These are phyloP conservation scores for Piscicola geometra DNA, from an alignment of 2,888 invertebrate species.

Conservation along the genomic window DNA sequence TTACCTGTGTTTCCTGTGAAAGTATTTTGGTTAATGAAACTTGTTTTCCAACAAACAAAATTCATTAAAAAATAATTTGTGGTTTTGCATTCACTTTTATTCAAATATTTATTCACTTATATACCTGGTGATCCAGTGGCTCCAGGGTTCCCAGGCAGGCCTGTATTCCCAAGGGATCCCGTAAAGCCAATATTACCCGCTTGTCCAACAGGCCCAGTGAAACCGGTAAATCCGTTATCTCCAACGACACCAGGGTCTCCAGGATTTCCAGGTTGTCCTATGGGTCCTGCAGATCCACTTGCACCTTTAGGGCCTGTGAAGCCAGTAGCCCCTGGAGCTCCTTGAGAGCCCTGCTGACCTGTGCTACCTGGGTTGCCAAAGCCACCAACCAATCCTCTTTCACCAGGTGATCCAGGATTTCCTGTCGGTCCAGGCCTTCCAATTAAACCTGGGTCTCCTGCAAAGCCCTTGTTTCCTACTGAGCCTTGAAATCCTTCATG, in stretches of 20 bases:
- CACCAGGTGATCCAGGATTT: conserved; percentile 14
- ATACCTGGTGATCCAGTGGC: not conserved
- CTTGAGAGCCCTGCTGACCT: not conserved
- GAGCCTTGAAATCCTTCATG: conserved; percentile 10
- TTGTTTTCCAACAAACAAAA: not conserved
- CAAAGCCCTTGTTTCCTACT: conserved; percentile 11
- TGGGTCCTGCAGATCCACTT: conserved; percentile 33
- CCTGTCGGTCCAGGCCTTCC: conserved; percentile 26
- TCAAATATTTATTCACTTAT: too few relatives aligned
- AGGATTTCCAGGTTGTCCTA: not conserved
- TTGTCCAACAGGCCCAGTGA: conserved; percentile 37
- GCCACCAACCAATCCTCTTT: not conserved
- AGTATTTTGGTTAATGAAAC: not conserved
- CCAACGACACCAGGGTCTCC: conserved; percentile 33
- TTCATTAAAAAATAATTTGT: too few relatives aligned
- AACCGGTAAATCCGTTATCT: conserved; percentile 24
- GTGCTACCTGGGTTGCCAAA: not conserved
- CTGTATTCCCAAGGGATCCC: not conserved
- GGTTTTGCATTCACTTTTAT: too few relatives aligned
- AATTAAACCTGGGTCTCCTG: conserved; percentile 21
- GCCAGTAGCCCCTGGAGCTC: not conserved
- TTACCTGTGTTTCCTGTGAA: not conserved
- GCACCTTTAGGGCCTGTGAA: not conserved
- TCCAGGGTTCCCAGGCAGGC: not conserved
- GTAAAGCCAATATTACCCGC: not conserved